Base-by-base conservation (phyloP, 2,797 vertebrate genomes). In the Hippocampus kuda region DNA sequence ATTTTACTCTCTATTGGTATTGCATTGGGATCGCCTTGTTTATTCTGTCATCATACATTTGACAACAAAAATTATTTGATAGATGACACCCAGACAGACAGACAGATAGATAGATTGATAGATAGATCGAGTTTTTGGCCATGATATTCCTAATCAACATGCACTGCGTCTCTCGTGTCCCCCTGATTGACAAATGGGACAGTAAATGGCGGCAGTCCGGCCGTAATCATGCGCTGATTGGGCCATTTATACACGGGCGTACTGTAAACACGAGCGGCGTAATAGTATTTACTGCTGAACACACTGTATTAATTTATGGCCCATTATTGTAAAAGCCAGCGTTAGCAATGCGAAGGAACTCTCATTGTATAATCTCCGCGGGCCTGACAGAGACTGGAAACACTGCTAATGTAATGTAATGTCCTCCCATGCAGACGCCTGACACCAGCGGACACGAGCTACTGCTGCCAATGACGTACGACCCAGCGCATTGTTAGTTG, bases 241-340 rank as follows among this genome's bases (percentile, higher is more conserved):
- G 74, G 76, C 79, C 82, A 69, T 68, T 82, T 73, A 79, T 78
- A 83, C 83, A 77, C 63, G 81, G 67, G 7, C 72, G 59, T 73
- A 83, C 80, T 83, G 81, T 88, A 84, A 90, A 88, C 86, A 86
- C 74, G 72, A 78, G 73, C 79, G 65, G 77, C 75, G 63, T 85
- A 79, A 85, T 77, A 79, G 78, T 85, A 84, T 90, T 92, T 91
- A 90, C 85, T 79, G 86, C 83, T 77, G 82, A 80, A 84, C 65
- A 81, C 79, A 81, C 80, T 76, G 81, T 86, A 87, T 90, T 91
- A 88, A 92, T 92, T 91, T 90, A 91, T 85, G 87, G 73, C 68
- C 85, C 79, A 85, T 88, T 89, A 88, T 90, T 89, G 89, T 89
- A 81, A 82, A 87, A 77, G 77, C 80, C 81, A 82, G 82, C 68